A percentile compares a stretch with the other conserved stretches of the same genome.
phyloP scores from a whole-genome alignment of 1,140 invertebrate genomes.

The Danaus plexippus region DNA sequence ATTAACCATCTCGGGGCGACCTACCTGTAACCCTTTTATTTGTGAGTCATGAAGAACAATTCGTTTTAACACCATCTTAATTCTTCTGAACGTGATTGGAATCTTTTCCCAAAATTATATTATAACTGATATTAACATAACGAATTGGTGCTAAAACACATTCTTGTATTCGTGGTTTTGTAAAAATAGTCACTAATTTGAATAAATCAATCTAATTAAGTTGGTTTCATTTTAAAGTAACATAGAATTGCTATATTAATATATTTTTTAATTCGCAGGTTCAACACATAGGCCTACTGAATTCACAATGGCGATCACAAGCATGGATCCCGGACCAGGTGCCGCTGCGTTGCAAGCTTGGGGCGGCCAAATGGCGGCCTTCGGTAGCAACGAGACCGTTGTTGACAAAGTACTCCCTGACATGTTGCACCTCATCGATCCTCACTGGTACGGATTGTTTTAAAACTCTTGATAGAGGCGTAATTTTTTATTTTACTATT shows the following conservation, averaged over 20 bases:
- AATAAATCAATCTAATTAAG: no score
- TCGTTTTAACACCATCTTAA: constrained; percentile 16
- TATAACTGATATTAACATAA: background rate
- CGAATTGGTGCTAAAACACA: constrained; percentile 10
- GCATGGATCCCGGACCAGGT: constrained; percentile 56
- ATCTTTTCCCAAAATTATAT: background rate
- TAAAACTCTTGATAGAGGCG: no score
- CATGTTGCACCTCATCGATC: constrained; percentile 75
- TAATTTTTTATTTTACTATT: no score
- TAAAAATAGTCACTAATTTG: background rate
- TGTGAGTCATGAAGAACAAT: constrained; percentile 33
- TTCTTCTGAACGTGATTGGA: background rate
- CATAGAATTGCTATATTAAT: no score
- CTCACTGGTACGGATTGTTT: constrained; percentile 67
- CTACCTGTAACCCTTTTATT: constrained; percentile 35
- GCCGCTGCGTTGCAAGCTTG: constrained; percentile 60
- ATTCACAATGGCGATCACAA: constrained; percentile 50
- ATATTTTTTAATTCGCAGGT: constrained; percentile 5
- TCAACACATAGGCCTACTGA: constrained; percentile 15
- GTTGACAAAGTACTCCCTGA: constrained; percentile 73
- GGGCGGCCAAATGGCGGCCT: constrained; percentile 64
- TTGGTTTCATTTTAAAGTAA: no score
- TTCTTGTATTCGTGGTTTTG: constrained; percentile 3
- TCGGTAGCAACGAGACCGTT: constrained; percentile 65
- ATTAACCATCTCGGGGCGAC: constrained; percentile 58